Conservation (phyloP, 2,888 invertebrate species). For the Embidobia sp. region DNA sequence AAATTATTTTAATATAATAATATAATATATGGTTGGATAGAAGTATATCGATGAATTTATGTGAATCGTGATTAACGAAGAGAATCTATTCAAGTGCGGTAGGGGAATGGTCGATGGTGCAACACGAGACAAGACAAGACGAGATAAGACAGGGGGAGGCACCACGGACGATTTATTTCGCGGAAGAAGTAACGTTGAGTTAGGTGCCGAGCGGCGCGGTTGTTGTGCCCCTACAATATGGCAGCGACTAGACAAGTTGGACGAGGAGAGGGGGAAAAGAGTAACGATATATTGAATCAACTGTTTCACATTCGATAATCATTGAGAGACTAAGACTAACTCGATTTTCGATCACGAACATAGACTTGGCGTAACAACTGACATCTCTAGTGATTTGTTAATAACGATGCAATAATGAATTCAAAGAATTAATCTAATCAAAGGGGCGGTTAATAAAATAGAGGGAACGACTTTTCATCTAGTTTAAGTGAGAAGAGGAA, state of each 20-base stretch:
- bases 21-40: too few relatives aligned
- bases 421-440: constrained; percentile 61
- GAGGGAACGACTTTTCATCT: too few relatives aligned
- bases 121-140: too few relatives aligned
- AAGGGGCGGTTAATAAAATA: constrained; percentile 14
- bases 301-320: constrained; percentile 81
- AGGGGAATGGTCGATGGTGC: too few relatives aligned
- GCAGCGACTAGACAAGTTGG: constrained; percentile 70
- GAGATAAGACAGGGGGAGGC: too few relatives aligned
- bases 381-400: constrained; percentile 53
- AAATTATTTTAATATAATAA: constrained; percentile 26
- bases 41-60: constrained; percentile 3
- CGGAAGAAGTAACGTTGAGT: too few relatives aligned
- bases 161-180: too few relatives aligned
- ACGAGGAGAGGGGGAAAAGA: too few relatives aligned
- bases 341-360: constrained; percentile 71
- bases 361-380: constrained; percentile 52
- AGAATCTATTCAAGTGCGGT: too few relatives aligned
- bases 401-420: constrained; percentile 51
- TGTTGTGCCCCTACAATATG: constrained; percentile 8
- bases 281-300: constrained; percentile 69
- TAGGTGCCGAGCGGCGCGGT: too few relatives aligned
- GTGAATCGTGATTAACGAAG: too few relatives aligned
- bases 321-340: constrained; percentile 82
- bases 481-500: too few relatives aligned